Base-by-base conservation (phyloP, 2,888 invertebrate species). In the Aphrophora alni region DNA sequence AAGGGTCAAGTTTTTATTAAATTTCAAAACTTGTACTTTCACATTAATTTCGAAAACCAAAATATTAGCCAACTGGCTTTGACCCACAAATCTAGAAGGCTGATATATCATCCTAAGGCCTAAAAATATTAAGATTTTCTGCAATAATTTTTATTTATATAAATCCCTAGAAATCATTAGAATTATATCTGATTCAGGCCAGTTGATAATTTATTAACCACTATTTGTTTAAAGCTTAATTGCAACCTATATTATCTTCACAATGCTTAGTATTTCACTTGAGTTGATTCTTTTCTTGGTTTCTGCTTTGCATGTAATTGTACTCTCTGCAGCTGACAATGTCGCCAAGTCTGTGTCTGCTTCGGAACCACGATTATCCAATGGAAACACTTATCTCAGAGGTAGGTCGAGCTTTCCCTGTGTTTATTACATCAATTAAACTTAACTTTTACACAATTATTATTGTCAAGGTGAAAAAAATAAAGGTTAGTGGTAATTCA, bases 301-400 rank as follows among this genome's bases (percentile, higher is more conserved):
- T 59, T 59, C 14, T 59, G 59, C 59, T 73, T 33, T 73, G 78
- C 78, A 78, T 73, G 78, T 78, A 72, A 59, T 71, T 78, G 72
- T 78, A 28, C 78, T 78, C n/a, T 51, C 59, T 21, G 5, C 59
- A 78, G 78, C 28, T 78, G 78, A 78, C 27, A 44, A 70, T 28
- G 78, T 72, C 73, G 70, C 28, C 78, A 78, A 73, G 27, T 78
- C 78, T 38, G 59, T 78, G 27, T 78, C 78, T 5, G 78, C 21
- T 21, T 59, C 59, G 10, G 59, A 59, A 59, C 59, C 59, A 21
- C 59, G 59, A 59, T 59, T 59, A 21, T 59, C 59, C 59, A 59
- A 59, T 21, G 59, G 59, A 5, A 59, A 21, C 59, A 21, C 59
- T 21, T 59, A 59, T 21, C 0, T 59, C 59, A 59, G 59, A 59